Conservation (phyloP, 2,113 vertebrate species). For the Gambusia holbrooki region DNA sequence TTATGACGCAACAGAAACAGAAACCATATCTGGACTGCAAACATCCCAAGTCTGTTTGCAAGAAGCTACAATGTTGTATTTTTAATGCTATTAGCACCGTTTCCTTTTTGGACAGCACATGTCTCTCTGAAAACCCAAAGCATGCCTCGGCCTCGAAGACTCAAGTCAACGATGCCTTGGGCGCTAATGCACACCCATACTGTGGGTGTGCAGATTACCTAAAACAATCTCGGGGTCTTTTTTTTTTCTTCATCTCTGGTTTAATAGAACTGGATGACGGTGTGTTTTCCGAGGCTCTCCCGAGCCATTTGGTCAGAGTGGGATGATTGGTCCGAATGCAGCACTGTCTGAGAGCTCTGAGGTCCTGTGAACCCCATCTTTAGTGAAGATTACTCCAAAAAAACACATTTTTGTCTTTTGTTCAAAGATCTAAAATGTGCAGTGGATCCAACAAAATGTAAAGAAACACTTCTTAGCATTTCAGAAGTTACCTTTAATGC, state of each 20-base stretch:
- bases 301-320: too few species aligned
- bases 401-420: too few species aligned
- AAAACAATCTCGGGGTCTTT: neutral
- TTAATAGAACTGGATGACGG: neutral
- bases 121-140: neutral
- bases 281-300: neutral
- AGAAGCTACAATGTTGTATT: neutral
- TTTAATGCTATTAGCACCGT: neutral
- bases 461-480: too few species aligned
- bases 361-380: too few species aligned
- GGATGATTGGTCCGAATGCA: neutral
- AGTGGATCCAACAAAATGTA: too few species aligned
- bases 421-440: too few species aligned
- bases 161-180: neutral
- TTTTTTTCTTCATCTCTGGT: neutral
- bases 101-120: neutral
- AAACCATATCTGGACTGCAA: neutral
- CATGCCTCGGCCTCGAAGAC: neutral
- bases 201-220: neutral
- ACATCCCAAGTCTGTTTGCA: neutral
- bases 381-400: too few species aligned
- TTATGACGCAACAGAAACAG: neutral
- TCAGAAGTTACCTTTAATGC: too few species aligned
- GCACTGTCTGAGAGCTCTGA: neutral
- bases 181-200: neutral